Conservation (phyloP, 2,797 vertebrate genomes). For the Propithecus perrieri region DNA sequence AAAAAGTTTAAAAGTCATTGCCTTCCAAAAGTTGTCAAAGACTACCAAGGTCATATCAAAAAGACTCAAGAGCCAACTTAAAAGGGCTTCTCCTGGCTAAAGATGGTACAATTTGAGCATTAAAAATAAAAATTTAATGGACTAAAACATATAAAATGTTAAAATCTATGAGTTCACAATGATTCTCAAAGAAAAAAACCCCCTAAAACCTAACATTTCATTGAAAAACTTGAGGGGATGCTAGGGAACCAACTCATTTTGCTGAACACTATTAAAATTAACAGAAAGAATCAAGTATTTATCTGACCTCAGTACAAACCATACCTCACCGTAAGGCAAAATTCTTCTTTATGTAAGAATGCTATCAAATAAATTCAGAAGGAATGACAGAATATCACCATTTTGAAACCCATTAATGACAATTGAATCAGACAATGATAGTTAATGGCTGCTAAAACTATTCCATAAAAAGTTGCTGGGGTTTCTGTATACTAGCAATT, state of each 20-base stretch:
- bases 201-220: neutral
- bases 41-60: neutral
- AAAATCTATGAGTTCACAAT: neutral
- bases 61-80: neutral
- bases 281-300: neutral
- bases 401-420: neutral
- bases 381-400: neutral
- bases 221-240: neutral
- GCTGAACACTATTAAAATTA: neutral
- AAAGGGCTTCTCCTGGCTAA: neutral
- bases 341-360: neutral
- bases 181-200: neutral
- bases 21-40: neutral
- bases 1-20: slow-evolving; percentile 1
- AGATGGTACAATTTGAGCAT: neutral
- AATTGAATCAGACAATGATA: neutral
- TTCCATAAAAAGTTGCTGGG: neutral
- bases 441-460: neutral
- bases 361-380: neutral
- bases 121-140: neutral
- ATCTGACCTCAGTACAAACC: neutral
- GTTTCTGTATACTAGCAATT: neutral
- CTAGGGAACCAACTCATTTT: neutral
- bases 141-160: neutral
- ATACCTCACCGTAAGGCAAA: neutral